These are phyloP conservation scores for Pantherophis vulpinus DNA, from an alignment of 2,797 vertebrate genomes.

Conservation along the genomic window DNA sequence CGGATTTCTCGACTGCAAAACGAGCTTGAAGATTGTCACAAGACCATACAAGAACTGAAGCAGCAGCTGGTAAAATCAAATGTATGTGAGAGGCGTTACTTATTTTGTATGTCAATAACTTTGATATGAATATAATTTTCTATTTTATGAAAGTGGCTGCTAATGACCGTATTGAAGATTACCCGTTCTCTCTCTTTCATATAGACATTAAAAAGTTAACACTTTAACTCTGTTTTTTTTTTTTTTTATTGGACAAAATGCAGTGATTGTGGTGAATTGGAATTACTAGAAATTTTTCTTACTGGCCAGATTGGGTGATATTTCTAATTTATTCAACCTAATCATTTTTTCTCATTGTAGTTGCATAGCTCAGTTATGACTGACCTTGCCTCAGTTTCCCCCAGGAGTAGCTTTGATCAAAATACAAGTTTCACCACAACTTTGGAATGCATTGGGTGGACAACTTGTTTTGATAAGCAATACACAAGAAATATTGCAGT, in stretches of 20 bases:
- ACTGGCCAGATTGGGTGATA: neutral
- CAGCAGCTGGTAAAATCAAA: constrained; percentile 71
- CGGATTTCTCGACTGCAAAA: constrained; percentile 83
- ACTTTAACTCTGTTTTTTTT: neutral
- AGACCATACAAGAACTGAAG: constrained; percentile 72
- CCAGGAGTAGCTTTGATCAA: neutral
- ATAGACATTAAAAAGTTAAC: neutral
- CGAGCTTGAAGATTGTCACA: constrained; percentile 70
- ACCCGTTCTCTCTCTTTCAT: neutral
- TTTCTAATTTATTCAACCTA: neutral
- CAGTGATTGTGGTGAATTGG: too few relatives aligned
- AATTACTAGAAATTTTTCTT: neutral
- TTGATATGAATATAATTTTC: neutral
- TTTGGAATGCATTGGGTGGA: neutral
- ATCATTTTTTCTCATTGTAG: neutral
- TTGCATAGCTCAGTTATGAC: neutral
- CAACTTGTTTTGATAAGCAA: neutral
- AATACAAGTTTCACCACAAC: neutral
- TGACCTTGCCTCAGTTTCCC: neutral
- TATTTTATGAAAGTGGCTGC: neutral
- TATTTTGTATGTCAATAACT: neutral
- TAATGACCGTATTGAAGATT: neutral
- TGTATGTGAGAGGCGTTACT: constrained; percentile 67
- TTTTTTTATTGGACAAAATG: neutral
- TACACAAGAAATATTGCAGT: too few relatives aligned